Evolutionary conservation across 1,140 invertebrate species (phyloP).

Genomic region (Leptopilina boulardi): DNA sequence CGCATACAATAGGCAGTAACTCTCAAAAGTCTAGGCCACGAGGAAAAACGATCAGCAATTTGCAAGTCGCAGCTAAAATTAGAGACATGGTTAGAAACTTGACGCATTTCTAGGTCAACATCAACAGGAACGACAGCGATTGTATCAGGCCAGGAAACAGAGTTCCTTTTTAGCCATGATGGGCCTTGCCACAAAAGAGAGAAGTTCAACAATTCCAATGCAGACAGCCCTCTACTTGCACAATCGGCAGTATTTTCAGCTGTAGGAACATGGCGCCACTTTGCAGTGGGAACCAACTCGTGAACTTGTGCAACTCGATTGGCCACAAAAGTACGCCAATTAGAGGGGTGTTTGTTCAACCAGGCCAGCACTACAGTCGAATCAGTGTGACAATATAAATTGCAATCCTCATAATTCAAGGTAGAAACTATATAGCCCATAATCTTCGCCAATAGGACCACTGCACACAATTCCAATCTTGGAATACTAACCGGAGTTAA

Average conservation of each 20-base stretch:
- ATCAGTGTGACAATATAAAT: constrained; percentile 52
- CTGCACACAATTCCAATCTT: constrained; percentile 65
- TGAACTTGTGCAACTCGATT: constrained; percentile 64
- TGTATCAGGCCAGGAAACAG: background rate
- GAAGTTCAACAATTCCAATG: background rate
- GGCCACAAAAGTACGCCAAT: constrained; percentile 64
- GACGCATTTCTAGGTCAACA: background rate
- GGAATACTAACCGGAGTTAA: constrained; percentile 56
- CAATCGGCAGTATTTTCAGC: constrained; percentile 57
- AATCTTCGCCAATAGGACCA: constrained; percentile 54
- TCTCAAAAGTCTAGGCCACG: background rate
- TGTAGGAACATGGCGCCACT: constrained; percentile 57
- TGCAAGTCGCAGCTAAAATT: too few relatives aligned
- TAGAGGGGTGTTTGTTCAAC: constrained; percentile 54
- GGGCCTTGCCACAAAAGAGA: constrained; percentile 39
- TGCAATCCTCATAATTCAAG: background rate
- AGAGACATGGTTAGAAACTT: background rate
- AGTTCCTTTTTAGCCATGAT: background rate
- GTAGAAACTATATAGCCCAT: constrained; percentile 33
- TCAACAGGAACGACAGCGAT: background rate
- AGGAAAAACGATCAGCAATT: background rate
- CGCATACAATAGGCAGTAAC: background rate
- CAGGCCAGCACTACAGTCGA: constrained; percentile 61
- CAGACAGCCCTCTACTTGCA: constrained; percentile 29
- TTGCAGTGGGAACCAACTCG: constrained; percentile 45